Evolutionary conservation across 1,140 invertebrate genomes (phyloP).

Genomic region (Episyrphus balteatus): DNA sequence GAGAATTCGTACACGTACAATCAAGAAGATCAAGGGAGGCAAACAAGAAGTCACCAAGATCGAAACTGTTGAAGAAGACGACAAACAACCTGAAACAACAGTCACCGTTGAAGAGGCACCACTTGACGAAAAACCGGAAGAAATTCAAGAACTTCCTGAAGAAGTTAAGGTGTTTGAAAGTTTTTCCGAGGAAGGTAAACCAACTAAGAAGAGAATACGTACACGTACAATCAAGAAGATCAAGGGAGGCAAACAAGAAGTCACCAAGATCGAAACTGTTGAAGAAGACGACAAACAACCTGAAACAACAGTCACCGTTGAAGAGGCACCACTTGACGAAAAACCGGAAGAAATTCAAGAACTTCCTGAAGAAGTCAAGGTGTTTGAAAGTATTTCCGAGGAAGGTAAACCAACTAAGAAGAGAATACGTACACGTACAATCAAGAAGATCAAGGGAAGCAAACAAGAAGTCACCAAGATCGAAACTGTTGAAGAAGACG

Average conservation of each 20-base stretch:
- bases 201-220: slow-evolving; percentile 19
- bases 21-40: slow-evolving; percentile 21
- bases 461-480: slow-evolving; percentile 16
- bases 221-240: slow-evolving; percentile 21
- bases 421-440: slow-evolving; percentile 17
- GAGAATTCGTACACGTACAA: slow-evolving; percentile 27
- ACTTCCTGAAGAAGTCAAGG: slow-evolving; percentile 25
- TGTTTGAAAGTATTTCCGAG: slow-evolving; percentile 8
- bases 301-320: slow-evolving; percentile 16
- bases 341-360: slow-evolving; percentile 26
- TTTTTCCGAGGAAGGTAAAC: slow-evolving; percentile 17
- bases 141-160: slow-evolving; percentile 12
- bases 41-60: slow-evolving; percentile 29
- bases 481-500: slow-evolving; percentile 32
- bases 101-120: slow-evolving; percentile 12
- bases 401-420: slow-evolving; percentile 4
- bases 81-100: slow-evolving; percentile 20
- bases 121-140: slow-evolving; percentile 6
- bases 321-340: slow-evolving; percentile 14
- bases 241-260: slow-evolving; percentile 23
- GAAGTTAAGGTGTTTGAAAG: slow-evolving; percentile 30
- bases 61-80: slow-evolving; percentile 26
- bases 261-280: slow-evolving; percentile 26
- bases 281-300: slow-evolving; percentile 15
- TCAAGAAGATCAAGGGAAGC: slow-evolving; percentile 21